phyloP scores from a whole-genome alignment of 2,113 vertebrate genomes.

The Rhadina sibilatrix region DNA sequence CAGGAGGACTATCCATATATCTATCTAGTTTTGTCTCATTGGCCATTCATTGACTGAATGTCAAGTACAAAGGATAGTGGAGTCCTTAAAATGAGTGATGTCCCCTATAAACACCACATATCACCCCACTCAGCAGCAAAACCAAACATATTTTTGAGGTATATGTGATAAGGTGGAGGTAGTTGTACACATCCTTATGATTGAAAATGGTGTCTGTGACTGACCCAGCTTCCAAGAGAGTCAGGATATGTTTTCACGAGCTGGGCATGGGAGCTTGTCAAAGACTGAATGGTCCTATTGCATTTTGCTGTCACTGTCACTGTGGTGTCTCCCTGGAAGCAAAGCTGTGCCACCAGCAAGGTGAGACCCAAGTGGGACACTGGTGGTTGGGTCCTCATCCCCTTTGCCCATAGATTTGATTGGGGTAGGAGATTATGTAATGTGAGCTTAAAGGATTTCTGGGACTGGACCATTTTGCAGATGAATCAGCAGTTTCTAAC shows the following conservation, averaged over 20 bases:
- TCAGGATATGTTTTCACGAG: neutral
- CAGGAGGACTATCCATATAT: neutral
- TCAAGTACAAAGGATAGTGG: neutral
- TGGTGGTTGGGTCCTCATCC: neutral
- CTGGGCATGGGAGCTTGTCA: neutral
- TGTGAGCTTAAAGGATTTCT: neutral
- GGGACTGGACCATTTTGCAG: neutral
- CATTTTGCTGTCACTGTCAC: neutral
- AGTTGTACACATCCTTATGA: neutral
- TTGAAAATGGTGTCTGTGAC: neutral
- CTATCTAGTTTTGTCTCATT: constrained; percentile 15
- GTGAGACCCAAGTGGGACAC: neutral
- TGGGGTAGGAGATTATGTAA: neutral
- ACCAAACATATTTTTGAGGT: neutral
- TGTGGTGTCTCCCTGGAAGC: neutral
- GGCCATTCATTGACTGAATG: neutral
- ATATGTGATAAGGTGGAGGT: neutral
- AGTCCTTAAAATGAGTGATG: neutral
- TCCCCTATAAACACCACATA: neutral
- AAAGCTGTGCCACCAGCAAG: neutral
- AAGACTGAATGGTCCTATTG: neutral
- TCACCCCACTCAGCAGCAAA: neutral
- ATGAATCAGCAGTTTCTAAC: constrained; percentile 56
- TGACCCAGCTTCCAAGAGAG: neutral
- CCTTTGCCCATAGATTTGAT: neutral